A percentile compares a stretch with the other conserved stretches of the same genome.
Conservation (phyloP, 2,113 vertebrate species). For the Canis aureus region DNA sequence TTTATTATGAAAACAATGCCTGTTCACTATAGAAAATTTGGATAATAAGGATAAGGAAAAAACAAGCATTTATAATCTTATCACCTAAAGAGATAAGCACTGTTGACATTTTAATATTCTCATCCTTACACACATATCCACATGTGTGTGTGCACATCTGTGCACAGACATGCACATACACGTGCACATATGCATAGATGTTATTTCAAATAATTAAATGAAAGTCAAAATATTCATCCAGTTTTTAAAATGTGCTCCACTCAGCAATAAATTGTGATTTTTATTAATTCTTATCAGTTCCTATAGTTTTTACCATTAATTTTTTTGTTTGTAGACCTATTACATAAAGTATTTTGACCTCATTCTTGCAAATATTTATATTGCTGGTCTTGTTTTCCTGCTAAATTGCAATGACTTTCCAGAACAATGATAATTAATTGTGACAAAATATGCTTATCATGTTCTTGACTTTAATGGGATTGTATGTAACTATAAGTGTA, state of each 20-base stretch:
- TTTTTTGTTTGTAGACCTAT: slow-evolving; percentile 6
- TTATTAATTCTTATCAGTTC: neutral
- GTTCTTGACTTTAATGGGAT: slow-evolving; percentile 20
- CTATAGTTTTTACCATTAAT: slow-evolving; percentile 1
- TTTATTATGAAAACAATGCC: slow-evolving; percentile 24
- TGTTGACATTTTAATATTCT: slow-evolving; percentile 38
- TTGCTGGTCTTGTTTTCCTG: neutral
- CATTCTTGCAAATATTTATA: slow-evolving; percentile 9
- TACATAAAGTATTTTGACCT: neutral
- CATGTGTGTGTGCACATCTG: too few species aligned
- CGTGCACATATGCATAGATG: neutral
- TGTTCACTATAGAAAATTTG: slow-evolving; percentile 5
- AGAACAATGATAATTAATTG: neutral
- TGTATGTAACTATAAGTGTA: neutral
- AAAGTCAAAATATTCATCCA: neutral
- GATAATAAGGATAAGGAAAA: neutral
- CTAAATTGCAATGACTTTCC: neutral
- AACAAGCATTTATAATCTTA: slow-evolving; percentile 28
- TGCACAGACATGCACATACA: neutral
- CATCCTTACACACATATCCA: neutral
- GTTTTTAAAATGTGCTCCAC: neutral
- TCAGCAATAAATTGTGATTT: neutral
- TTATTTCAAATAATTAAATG: neutral
- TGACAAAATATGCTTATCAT: neutral
- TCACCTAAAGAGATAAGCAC: neutral